Evolutionary conservation across 92 coral and sea anemone species (phyloP).

Genomic region (Heliopora coerulea): DNA sequence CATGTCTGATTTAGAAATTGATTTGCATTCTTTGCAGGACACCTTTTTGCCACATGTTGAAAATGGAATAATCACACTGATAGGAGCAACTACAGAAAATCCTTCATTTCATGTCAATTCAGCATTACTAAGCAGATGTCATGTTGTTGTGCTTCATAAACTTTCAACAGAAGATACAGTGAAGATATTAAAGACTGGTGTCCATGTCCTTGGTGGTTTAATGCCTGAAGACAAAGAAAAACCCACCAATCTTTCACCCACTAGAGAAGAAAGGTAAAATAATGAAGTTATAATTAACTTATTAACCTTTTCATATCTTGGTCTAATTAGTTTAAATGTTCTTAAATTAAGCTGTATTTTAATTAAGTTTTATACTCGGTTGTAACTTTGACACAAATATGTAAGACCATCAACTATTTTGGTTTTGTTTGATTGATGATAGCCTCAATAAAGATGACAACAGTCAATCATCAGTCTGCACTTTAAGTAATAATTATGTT

Average conservation of each 20-base stretch:
- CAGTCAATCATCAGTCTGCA: no score
- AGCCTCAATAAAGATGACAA: no score
- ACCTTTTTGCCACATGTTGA: conserved; percentile 99
- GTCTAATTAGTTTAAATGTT: no score
- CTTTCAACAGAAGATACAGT: conserved; percentile 69
- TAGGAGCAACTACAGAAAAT: conserved; percentile 98
- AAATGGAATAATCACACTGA: conserved; percentile 90
- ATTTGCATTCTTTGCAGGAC: conserved; percentile 64
- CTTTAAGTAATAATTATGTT: no score
- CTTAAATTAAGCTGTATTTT: no score
- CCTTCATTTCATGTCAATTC: conserved; percentile 96
- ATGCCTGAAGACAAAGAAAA: conserved; percentile 31
- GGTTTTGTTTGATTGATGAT: no score
- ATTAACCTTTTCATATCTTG: not conserved
- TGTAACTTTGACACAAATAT: no score
- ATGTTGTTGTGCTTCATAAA: conserved; percentile 91
- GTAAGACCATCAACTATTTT: no score
- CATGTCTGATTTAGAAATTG: no score
- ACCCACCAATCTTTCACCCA: conserved; percentile 9
- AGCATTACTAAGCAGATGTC: conserved; percentile 88
- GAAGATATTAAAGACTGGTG: conserved; percentile 61
- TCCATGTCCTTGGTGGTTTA: conserved; percentile 61
- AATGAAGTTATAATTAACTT: not conserved
- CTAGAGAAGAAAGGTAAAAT: not conserved
- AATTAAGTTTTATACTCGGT: no score